Conservation (phyloP, 1,140 invertebrate species). For the Sarcophaga bullata region DNA sequence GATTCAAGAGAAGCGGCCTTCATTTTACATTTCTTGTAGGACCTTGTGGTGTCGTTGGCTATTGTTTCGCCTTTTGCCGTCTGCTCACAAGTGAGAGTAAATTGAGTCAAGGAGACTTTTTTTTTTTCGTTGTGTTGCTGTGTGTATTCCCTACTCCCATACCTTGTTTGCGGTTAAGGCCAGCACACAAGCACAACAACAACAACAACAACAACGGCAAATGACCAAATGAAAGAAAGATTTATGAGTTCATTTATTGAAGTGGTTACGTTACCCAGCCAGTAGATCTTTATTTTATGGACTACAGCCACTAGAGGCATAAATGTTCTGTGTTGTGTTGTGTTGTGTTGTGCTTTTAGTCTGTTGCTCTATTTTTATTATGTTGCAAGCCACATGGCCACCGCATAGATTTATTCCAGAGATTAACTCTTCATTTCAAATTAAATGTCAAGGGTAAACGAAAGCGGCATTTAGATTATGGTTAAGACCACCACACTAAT, state of each 20-base stretch:
- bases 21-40: too few relatives aligned
- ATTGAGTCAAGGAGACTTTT: not conserved
- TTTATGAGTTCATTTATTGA: constrained; percentile 33
- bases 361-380: not conserved
- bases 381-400: not conserved
- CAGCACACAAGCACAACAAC: not conserved
- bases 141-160: constrained; percentile 16
- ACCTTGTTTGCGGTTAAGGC: constrained; percentile 8
- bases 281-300: constrained; percentile 21
- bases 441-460: constrained; percentile 38
- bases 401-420: constrained; percentile 25
- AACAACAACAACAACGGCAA: not conserved
- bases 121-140: not conserved
- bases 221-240: constrained; percentile 20
- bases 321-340: too few relatives aligned
- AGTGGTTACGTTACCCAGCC: constrained; percentile 5
- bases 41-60: too few relatives aligned
- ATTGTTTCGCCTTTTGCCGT: not conserved
- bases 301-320: not conserved
- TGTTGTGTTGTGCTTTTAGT: not conserved
- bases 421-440: constrained; percentile 32
- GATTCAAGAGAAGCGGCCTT: too few relatives aligned
- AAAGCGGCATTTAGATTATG: constrained; percentile 26
- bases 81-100: not conserved
- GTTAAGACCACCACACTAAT: not conserved